Conservation (phyloP, 2,113 vertebrate genomes). For the Ammodytes dubius region DNA sequence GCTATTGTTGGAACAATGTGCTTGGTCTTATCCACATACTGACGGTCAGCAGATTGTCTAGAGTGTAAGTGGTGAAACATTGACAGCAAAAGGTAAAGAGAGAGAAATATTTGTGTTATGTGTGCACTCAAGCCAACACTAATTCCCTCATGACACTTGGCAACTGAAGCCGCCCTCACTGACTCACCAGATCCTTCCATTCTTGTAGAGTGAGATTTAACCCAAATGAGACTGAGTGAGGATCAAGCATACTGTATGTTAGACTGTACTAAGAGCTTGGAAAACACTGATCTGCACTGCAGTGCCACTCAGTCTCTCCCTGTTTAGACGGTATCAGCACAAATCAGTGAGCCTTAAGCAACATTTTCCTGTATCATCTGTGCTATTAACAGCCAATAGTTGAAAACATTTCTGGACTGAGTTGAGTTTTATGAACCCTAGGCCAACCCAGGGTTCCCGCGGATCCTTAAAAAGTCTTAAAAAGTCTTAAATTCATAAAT, state of each 20-base stretch:
- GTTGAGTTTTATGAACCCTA: slow-evolving; percentile 5
- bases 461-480: too few relatives aligned
- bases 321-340: slow-evolving; percentile 39
- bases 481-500: too few relatives aligned
- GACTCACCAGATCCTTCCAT: slow-evolving; percentile 57
- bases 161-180: slow-evolving; percentile 41
- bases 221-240: slow-evolving; percentile 49
- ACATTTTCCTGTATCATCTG: slow-evolving; percentile 23
- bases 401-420: slow-evolving; percentile 8
- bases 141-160: slow-evolving; percentile 55
- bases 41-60: slow-evolving; percentile 58
- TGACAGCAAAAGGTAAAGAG: slow-evolving; percentile 43
- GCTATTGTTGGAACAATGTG: slow-evolving; percentile 31
- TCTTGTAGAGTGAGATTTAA: slow-evolving; percentile 56
- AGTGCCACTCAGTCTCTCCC: slow-evolving; percentile 17
- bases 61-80: slow-evolving; percentile 12
- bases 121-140: slow-evolving; percentile 36
- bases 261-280: slow-evolving; percentile 43
- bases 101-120: slow-evolving; percentile 47
- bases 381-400: neutral
- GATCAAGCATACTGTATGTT: slow-evolving; percentile 61
- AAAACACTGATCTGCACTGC: slow-evolving; percentile 57
- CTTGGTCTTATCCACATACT: slow-evolving; percentile 30
- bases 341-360: slow-evolving; percentile 19
- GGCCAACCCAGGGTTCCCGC: too few relatives aligned